Base-by-base conservation (phyloP, 2,113 vertebrate species). In the Petrocephalus microphthalmus region DNA sequence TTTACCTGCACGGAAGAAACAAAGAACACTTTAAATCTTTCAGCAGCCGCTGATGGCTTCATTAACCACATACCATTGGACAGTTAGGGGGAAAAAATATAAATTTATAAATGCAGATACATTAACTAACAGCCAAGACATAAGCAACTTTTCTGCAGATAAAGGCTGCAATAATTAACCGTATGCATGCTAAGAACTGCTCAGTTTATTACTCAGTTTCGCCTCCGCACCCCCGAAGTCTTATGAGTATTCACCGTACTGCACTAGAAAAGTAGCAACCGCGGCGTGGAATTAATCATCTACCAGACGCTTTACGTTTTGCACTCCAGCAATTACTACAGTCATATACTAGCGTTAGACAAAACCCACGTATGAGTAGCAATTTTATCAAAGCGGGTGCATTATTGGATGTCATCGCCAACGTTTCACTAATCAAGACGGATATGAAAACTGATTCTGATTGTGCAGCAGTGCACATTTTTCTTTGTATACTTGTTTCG, bases 1-100 rank as follows among this genome's bases (percentile, higher is more conserved):
- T 88, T 82, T 51, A 88, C 87, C 78, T 88, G 49, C 19, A 51
- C 53, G 51, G 22, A 53, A 82, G 67, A 84, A 83, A 84, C 74
- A 88, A 25, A 25, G 4, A 85, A 60, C 33, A 57, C 10, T 85
- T 53, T 17, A 33, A 53, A 84, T 25, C 19, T 52, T 67, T 25
- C 42, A 49, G 22, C 51, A 84, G 42, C 42, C 42, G 1, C 42
- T 42, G 42, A 6, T 22, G 19, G 6, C 25, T 33, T 37, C 67
- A 74, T 74, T 17, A 74, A 74, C 5, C 15, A 19, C 37, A 78
- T 42, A 19, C 29, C 17, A 37, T 10, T 37, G 33, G 33, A 37
- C 29, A 78, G 33, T 78, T 78, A 78, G 33, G 33, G 22, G 2
- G 33, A 78, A 78, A 78, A 42, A 11, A 78, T 17, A 42, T n/a